Base-by-base conservation (phyloP, 1,140 invertebrate species). In the Cephus cinctus region DNA sequence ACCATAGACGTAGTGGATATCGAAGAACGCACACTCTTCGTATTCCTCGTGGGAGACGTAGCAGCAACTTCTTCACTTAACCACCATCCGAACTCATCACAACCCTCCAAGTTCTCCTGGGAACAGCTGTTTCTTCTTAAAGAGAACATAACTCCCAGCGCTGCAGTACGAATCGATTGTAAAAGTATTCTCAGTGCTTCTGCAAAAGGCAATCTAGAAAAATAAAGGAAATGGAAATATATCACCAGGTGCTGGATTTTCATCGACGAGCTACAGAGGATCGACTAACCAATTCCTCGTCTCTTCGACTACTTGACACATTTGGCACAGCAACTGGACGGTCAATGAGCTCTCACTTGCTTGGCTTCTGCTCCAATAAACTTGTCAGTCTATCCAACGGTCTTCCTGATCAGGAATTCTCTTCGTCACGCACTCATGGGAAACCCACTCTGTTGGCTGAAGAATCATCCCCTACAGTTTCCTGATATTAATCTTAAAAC, bases 81-180 rank as follows among this genome's bases (percentile, higher is more conserved):
- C 61, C 67, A 68, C 71, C 71, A 74, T 12, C 70, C 71, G 12
- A 71, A 73, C 8, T 69, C 65, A 18, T 71, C 56, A 18, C 27
- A 30, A 12, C 14, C 3, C 2, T 2, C 27, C 9, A 11, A 11
- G 27, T 12, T 11, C n/a, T n/a, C n/a, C n/a, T n/a, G n/a, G n/a
- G n/a, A n/a, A n/a, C n/a, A n/a, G n/a, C 27, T 30, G 34, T 36
- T 36, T 36, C 9, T 36, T 36, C 3, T 15, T 4, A 36, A 36
- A 36, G 14, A 36, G 27, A 12, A 4, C 11, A 30, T 30, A 30
- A 30, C 3, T 30, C 27, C 14, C 27, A 30, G 9, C 27, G 12
- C 27, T 12, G n/a, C n/a, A 12, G 27, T 3, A 12, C 27, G 27
- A 30, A 11, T 9, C 27, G 9, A 30, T 9, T 3, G 27, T 2